Evolutionary conservation across 2,888 invertebrate species (phyloP), one percentile per base, ranked within the genome.

Genomic region (Amaurobius ferox): DNA sequence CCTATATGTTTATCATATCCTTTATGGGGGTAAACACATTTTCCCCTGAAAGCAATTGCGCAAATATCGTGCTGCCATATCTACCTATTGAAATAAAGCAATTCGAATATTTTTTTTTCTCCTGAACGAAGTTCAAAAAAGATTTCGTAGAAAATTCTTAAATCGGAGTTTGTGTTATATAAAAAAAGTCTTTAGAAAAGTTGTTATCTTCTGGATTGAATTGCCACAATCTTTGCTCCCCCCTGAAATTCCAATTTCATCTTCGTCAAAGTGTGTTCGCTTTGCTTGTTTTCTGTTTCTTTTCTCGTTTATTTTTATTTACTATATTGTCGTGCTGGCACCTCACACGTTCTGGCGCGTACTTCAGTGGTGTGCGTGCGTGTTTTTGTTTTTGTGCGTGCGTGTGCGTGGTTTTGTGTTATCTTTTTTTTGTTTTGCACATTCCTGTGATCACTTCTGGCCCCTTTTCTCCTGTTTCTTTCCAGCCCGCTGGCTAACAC

Each of bases 401-500:
- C 62, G 79, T 79, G 86, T 86, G 74, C 29, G 64, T 64, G 32
- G 16, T 26, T 26, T 9, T 39, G 39, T 68, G 35, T 68, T 29
- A 5, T 23, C 23, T 55, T 55, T 23, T 55, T 79, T 79, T 74
- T n/a, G n/a, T 79, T 79, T 79, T 73, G 79, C 86, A 86, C 86
- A 74, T 72, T 48, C 86, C 86, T 86, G 79, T 79, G 79, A 86
- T 86, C 86, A 86, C 86, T 88, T 83, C 77, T 88, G 79, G 77
- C 74, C 81, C 88, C 87, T 70, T 78, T 78, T 81, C 68, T 83
- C 77, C 88, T 72, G 74, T 89, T 80, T 81, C 68, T 87, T 87
- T 87, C 87, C 89, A 88, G 89, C 88, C 89, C 89, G 88, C 89
- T 88, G 88, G 87, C 88, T 88, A 88, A 89, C 88, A 89, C 89